These are phyloP conservation scores for Periophthalmus magnuspinnatus DNA, from an alignment of 2,797 vertebrate species.

Conservation along the genomic window DNA sequence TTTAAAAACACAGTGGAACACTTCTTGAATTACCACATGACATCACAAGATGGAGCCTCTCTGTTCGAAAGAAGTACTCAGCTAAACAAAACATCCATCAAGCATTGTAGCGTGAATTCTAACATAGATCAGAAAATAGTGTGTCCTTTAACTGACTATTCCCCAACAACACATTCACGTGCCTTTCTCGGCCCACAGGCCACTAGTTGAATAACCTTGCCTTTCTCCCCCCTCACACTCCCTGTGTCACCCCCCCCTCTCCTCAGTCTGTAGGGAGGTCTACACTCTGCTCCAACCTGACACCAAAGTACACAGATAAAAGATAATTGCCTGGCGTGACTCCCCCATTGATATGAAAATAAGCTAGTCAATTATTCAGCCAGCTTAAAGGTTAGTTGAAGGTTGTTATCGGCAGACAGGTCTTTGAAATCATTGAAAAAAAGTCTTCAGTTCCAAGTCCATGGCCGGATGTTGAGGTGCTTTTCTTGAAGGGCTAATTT, in stretches of 20 bases:
- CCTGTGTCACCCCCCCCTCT: slow-evolving; percentile 35
- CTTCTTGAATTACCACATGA: too few relatives aligned
- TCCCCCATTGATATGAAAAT: slow-evolving; percentile 99
- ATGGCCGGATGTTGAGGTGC: slow-evolving; percentile 82
- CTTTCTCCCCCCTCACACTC: slow-evolving; percentile 23
- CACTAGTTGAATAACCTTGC: neutral
- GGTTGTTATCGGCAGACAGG: slow-evolving; percentile 88
- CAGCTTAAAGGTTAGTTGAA: slow-evolving; percentile 98
- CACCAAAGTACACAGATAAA: slow-evolving; percentile 97
- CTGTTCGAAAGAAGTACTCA: too few relatives aligned
- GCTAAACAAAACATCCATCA: too few relatives aligned
- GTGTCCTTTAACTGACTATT: too few relatives aligned
- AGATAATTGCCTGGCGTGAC: slow-evolving; percentile 99
- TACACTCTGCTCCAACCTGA: slow-evolving; percentile 91
- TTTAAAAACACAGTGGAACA: too few relatives aligned
- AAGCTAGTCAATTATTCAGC: slow-evolving; percentile 97
- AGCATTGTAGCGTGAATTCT: too few relatives aligned
- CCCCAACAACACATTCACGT: neutral
- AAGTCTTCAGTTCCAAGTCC: slow-evolving; percentile 58
- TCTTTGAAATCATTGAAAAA: slow-evolving; percentile 68
- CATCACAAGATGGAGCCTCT: too few relatives aligned
- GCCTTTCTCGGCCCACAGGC: neutral
- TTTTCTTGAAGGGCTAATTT: slow-evolving; percentile 88
- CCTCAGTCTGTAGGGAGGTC: slow-evolving; percentile 80
- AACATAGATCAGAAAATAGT: too few relatives aligned